Percentiles rank a stretch among this genome's conserved stretches.
These are phyloP conservation scores for Hycleus cichorii DNA, from an alignment of 1,140 invertebrate species.

Conservation along the genomic window DNA sequence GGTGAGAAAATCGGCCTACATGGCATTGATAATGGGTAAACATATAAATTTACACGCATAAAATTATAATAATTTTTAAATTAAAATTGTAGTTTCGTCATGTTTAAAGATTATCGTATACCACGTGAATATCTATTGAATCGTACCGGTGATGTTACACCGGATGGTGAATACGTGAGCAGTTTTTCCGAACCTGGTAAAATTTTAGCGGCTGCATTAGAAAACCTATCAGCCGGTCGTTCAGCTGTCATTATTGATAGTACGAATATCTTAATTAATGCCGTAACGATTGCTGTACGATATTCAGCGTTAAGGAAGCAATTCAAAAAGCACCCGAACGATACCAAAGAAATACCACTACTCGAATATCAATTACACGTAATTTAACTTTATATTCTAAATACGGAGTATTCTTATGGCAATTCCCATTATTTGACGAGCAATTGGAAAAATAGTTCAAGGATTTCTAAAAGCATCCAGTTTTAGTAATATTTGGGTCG, in stretches of 20 bases:
- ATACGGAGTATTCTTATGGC: not conserved
- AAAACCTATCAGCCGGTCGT: constrained; percentile 76
- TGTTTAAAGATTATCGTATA: constrained; percentile 80
- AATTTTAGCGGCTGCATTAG: constrained; percentile 72
- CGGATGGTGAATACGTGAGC: constrained; percentile 74
- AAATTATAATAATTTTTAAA: constrained; percentile 3
- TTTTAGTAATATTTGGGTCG: no score
- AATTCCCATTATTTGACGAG: constrained; percentile 3
- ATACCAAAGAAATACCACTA: constrained; percentile 68
- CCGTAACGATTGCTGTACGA: constrained; percentile 76
- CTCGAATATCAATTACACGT: constrained; percentile 87
- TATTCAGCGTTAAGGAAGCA: constrained; percentile 86
- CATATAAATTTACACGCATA: not conserved
- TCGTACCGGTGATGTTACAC: constrained; percentile 77
- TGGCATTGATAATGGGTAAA: constrained; percentile 79
- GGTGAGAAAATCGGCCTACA: constrained; percentile 82
- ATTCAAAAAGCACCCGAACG: constrained; percentile 61
- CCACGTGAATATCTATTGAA: constrained; percentile 77
- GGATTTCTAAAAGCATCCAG: no score
- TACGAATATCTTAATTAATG: constrained; percentile 49
- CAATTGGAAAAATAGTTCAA: no score
- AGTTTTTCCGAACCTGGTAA: constrained; percentile 69
- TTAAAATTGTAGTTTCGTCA: constrained; percentile 55
- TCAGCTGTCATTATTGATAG: constrained; percentile 65
- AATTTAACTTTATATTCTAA: constrained; percentile 29